These are phyloP conservation scores for Stegana nigrithorax DNA, from an alignment of 2,888 invertebrate species.

Conservation along the genomic window DNA sequence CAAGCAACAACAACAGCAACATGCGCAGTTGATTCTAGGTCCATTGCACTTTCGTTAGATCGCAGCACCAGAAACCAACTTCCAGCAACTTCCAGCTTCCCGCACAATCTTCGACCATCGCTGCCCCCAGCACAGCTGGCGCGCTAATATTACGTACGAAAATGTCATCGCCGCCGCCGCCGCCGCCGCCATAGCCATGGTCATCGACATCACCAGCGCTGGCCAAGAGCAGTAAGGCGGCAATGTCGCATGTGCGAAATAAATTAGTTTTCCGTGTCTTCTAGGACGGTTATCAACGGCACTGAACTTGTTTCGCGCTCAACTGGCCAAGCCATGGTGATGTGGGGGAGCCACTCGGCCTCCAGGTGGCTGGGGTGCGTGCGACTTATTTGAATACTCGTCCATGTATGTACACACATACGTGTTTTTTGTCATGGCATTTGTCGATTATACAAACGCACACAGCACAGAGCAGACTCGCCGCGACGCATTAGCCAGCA, in stretches of 20 bases:
- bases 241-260: constrained; percentile 51
- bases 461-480: background rate
- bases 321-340: too few relatives aligned
- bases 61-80: constrained; percentile 12
- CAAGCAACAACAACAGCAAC: background rate
- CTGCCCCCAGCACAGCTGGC: too few relatives aligned
- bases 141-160: too few relatives aligned
- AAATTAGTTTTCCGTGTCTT: constrained; percentile 68
- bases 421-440: background rate
- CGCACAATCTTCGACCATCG: too few relatives aligned
- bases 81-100: too few relatives aligned
- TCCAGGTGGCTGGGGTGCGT: background rate
- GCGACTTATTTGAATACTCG: constrained; percentile 5
- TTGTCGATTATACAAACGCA: constrained; percentile 12
- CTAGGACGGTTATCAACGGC: constrained; percentile 63
- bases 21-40: too few relatives aligned
- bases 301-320: constrained; percentile 31
- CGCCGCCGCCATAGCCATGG: too few relatives aligned
- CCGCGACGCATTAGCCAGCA: background rate
- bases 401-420: background rate
- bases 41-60: constrained; percentile 20
- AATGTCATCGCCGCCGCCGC: too few relatives aligned
- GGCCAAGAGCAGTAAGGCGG: too few relatives aligned
- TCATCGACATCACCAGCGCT: too few relatives aligned
- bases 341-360: background rate